Base-by-base conservation (phyloP, 2,888 invertebrate species). In the Acronicta psi region DNA sequence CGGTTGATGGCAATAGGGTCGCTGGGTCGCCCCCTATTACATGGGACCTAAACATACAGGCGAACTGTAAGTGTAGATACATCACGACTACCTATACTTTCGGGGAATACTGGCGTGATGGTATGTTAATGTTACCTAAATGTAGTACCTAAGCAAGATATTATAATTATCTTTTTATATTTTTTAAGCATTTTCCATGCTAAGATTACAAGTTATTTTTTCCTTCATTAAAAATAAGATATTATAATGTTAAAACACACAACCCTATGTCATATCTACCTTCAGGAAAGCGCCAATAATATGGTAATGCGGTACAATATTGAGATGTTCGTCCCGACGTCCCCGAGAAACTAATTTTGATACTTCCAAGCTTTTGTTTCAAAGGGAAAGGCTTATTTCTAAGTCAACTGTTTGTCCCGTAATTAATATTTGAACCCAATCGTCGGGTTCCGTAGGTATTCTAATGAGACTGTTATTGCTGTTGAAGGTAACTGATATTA, bases 261-360 rank as follows among this genome's bases (percentile, higher is more conserved):
- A 6, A 34, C 17, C 16, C 42, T 29, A 31, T 18, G 42, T 46
- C 23, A 23, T 40, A 51, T n/a, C n/a, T 43, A 54, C 43, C 29
- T 23, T 14, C 25, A 50, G 47, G 29, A 53, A 29, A 60, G 56
- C 42, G 37, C 65, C 74, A 75, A 75, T 75, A 75, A 68, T 65
- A 75, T 75, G 75, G 57, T 61, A 75, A 75, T 75, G 18, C 10
- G 5, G 51, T 40, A 46, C 60, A 58, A 70, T 68, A 75, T 76
- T 61, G 70, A 51, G 56, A 51, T 67, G 73, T 64, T 55, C 51
- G 29, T 34, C 13, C 6, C 38, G 13, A 11, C 49, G 34, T 43
- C 45, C 42, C 40, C 0, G 9, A 38, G 42, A 54, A 75, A 69
- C 59, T 67, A 67, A 73, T 75, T 75, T 72, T 23, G 60, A 64